Percentiles rank a stretch among this genome's conserved stretches.
phyloP scores from a whole-genome alignment of 2,888 invertebrate genomes.

The Cosmopolites sordidus region DNA sequence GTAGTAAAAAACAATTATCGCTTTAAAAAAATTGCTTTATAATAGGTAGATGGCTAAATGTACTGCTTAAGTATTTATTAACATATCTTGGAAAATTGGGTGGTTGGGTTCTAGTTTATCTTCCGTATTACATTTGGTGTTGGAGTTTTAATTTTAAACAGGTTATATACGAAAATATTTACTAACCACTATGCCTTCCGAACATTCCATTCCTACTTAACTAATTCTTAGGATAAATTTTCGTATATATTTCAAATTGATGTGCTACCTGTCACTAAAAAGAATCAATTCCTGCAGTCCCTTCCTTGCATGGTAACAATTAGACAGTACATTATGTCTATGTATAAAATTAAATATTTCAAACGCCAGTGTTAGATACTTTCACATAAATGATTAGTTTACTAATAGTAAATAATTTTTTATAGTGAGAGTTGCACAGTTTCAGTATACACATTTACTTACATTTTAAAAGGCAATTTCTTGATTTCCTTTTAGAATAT shows the following conservation, averaged over 20 bases:
- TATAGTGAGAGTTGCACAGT: conserved; percentile 7
- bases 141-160: conserved; percentile 6
- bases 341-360: too few species aligned
- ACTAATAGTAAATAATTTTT: neutral
- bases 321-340: conserved; percentile 6
- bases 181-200: conserved; percentile 23
- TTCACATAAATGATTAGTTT: too few species aligned
- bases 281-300: neutral
- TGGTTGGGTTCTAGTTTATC: conserved; percentile 30
- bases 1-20: neutral
- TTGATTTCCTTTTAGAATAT: neutral
- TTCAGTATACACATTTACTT: neutral
- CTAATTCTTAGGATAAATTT: conserved; percentile 14
- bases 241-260: conserved; percentile 16
- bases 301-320: conserved; percentile 31
- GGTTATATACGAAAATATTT: conserved; percentile 12
- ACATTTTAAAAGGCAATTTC: neutral
- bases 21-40: neutral
- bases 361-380: too few species aligned
- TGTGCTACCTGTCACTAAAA: conserved; percentile 3
- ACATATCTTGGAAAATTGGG: conserved; percentile 23
- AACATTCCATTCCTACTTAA: conserved; percentile 22
- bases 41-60: conserved; percentile 1
- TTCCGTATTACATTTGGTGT: conserved; percentile 5
- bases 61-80: conserved; percentile 13